Percentiles rank a stretch among this genome's conserved stretches.
Conservation (phyloP, 2,113 vertebrate species). For the Sciurus niger region DNA sequence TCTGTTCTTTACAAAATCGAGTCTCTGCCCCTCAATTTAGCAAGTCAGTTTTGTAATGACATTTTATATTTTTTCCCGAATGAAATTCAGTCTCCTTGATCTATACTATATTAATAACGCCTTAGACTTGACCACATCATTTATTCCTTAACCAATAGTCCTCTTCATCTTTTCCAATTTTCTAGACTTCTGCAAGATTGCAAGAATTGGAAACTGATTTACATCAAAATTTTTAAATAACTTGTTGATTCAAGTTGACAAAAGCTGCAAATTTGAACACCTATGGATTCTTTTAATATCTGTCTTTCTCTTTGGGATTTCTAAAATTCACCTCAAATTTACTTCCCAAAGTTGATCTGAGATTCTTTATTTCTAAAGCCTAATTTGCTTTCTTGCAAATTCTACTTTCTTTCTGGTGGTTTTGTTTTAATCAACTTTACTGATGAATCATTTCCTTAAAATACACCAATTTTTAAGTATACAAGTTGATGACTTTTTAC, state of each 20-base stretch:
- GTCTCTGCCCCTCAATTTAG: background rate
- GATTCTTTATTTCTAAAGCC: background rate
- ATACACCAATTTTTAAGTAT: background rate
- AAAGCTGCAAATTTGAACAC: background rate
- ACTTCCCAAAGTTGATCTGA: background rate
- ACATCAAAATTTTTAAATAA: background rate
- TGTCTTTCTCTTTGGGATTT: background rate
- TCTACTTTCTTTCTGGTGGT: too few relatives aligned
- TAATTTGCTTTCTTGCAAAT: background rate
- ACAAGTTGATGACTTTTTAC: background rate
- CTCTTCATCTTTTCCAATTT: background rate
- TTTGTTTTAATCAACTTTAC: slow-evolving; percentile 20
- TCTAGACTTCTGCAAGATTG: background rate
- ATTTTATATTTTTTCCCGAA: background rate
- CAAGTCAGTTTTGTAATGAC: background rate
- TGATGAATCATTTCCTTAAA: background rate
- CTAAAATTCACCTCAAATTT: background rate
- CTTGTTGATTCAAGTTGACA: background rate
- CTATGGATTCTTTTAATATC: background rate
- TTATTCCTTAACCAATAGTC: background rate
- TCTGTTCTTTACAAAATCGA: background rate
- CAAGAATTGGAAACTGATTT: slow-evolving; percentile 10
- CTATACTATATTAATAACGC: background rate
- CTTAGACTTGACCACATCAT: background rate
- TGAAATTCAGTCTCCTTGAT: background rate